Evolutionary conservation across 2,797 vertebrate species (phyloP).

Genomic region (Phyllotis vaccarum): DNA sequence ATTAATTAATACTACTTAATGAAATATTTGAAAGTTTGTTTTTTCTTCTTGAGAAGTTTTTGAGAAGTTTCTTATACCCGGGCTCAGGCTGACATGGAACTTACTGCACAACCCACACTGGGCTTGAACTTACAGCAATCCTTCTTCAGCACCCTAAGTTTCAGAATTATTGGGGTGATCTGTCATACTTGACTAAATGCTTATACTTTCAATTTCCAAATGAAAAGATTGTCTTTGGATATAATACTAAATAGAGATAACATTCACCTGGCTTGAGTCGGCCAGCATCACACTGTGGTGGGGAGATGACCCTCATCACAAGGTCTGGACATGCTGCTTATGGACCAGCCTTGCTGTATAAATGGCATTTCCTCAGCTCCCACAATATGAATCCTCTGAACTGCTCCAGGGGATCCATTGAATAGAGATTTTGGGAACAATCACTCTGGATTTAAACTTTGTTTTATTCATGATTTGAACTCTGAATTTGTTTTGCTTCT

Average conservation of each 20-base stretch:
- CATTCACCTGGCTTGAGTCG: neutral
- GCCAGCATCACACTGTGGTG: no score
- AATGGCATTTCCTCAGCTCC: neutral
- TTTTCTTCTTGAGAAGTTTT: neutral
- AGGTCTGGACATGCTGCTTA: neutral
- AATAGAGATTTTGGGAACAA: neutral
- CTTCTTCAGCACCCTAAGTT: neutral
- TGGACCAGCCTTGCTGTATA: fast-evolving
- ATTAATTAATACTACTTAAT: neutral
- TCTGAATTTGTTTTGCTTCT: neutral
- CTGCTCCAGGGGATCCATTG: neutral
- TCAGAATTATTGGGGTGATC: neutral
- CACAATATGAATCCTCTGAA: neutral
- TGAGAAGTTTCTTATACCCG: neutral
- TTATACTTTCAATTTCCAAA: neutral
- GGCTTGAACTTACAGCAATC: neutral
- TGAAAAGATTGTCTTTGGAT: neutral
- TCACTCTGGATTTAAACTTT: neutral
- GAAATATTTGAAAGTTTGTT: neutral
- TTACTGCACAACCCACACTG: neutral
- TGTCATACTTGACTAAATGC: neutral
- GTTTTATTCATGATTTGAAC: constrained; percentile 32
- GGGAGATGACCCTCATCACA: no score
- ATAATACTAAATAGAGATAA: neutral
- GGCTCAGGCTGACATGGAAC: neutral